Percentiles rank a stretch among this genome's conserved stretches.
phyloP scores from a whole-genome alignment of 2,888 invertebrate species.

The Hartigia nigra region DNA sequence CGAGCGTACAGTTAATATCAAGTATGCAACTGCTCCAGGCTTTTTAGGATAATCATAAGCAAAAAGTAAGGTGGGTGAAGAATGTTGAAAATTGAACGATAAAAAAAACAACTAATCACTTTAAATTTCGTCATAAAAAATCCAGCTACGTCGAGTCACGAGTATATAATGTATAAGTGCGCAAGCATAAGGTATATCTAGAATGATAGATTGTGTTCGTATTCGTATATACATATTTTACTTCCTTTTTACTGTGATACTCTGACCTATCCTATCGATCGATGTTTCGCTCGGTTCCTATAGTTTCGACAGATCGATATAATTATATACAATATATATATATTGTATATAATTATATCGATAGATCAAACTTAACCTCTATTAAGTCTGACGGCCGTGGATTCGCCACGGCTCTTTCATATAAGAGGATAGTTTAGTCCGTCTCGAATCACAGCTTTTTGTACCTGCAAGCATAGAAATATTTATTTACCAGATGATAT shows the following conservation, averaged over 20 bases:
- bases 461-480: constrained; percentile 55
- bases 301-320: not conserved
- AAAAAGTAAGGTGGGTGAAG: not conserved
- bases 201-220: constrained; percentile 10
- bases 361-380: not conserved
- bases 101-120: not conserved
- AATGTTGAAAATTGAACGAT: not conserved
- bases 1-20: not conserved
- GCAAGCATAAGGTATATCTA: not conserved
- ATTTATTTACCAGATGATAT: constrained; percentile 53
- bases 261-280: constrained; percentile 7
- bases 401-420: not conserved
- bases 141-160: not conserved
- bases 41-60: not conserved
- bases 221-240: constrained; percentile 12
- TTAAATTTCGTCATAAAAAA: not conserved
- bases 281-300: not conserved
- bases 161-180: not conserved
- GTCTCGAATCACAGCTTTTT: constrained; percentile 40
- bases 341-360: too few species aligned
- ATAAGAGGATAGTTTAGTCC: not conserved
- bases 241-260: constrained; percentile 23
- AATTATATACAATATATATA: not conserved
- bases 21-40: not conserved
- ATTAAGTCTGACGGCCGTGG: not conserved